These are phyloP conservation scores for Babylonia areolata DNA, from an alignment of 1,140 invertebrate genomes.

Conservation along the genomic window DNA sequence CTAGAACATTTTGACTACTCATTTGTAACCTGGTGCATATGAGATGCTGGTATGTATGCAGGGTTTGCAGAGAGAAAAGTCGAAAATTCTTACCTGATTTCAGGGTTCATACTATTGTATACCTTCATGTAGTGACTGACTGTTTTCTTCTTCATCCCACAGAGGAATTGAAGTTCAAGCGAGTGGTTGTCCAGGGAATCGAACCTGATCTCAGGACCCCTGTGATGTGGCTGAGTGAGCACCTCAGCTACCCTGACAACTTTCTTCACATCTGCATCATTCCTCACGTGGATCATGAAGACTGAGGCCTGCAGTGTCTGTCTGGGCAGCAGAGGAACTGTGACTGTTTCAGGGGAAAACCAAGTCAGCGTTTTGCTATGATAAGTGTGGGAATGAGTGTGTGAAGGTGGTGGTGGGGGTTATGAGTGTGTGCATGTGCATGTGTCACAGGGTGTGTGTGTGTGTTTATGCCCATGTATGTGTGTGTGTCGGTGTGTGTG, in stretches of 20 bases:
- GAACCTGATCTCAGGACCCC: conserved; percentile 91
- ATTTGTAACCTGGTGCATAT: too few relatives aligned
- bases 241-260: conserved; percentile 98
- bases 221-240: conserved; percentile 97
- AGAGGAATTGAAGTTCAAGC: conserved; percentile 30
- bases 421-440: background rate
- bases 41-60: too few relatives aligned
- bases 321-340: too few relatives aligned
- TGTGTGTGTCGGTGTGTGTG: conserved; percentile 25
- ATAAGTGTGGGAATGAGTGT: background rate
- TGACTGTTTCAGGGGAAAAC: background rate
- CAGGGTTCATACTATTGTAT: background rate
- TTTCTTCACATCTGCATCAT: conserved; percentile 88
- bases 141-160: background rate
- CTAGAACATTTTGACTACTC: too few relatives aligned
- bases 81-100: background rate
- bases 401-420: too few relatives aligned
- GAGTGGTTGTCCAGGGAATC: conserved; percentile 92
- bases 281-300: conserved; percentile 32
- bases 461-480: background rate
- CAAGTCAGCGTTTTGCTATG: background rate
- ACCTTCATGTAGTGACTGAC: background rate
- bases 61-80: background rate
- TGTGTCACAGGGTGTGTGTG: background rate
- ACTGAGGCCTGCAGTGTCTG: background rate